Conservation (phyloP, 2,113 vertebrate genomes). For the Ptilorrhoa leucosticta region DNA sequence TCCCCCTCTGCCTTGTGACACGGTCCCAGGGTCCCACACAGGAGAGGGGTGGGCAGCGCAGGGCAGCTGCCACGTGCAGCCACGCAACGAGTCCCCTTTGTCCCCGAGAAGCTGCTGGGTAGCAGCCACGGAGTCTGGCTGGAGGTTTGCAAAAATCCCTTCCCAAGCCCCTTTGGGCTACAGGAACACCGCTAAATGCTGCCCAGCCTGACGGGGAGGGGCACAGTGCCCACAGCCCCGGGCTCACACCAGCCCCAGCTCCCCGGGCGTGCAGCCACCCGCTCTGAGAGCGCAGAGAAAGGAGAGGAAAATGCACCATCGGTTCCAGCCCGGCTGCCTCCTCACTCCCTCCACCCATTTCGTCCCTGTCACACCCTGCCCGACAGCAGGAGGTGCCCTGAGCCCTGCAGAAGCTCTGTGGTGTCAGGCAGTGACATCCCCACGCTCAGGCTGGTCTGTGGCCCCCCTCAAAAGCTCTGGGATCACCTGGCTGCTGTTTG, state of each 20-base stretch:
- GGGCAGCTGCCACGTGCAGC: background rate
- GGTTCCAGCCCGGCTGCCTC: background rate
- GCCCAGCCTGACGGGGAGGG: accelerated
- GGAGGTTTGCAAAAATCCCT: background rate
- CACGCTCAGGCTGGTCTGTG: accelerated
- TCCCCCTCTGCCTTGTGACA: background rate
- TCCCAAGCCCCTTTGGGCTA: accelerated
- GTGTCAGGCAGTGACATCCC: accelerated
- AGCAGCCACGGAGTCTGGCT: accelerated
- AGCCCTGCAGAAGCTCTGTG: background rate
- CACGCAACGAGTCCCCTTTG: background rate
- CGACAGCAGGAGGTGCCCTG: background rate
- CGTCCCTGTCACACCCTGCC: background rate
- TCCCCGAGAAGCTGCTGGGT: background rate
- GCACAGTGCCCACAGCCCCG: accelerated
- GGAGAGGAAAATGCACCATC: accelerated
- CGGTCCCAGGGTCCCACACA: accelerated
- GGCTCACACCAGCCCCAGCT: background rate
- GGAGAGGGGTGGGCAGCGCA: background rate
- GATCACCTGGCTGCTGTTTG: accelerated
- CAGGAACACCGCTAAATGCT: accelerated
- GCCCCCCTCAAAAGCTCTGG: background rate
- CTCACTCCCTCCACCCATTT: background rate
- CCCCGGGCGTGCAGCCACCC: background rate
- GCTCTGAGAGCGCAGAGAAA: background rate